Evolutionary conservation across 2,888 invertebrate species (phyloP).

Genomic region (Tipula lateralis): DNA sequence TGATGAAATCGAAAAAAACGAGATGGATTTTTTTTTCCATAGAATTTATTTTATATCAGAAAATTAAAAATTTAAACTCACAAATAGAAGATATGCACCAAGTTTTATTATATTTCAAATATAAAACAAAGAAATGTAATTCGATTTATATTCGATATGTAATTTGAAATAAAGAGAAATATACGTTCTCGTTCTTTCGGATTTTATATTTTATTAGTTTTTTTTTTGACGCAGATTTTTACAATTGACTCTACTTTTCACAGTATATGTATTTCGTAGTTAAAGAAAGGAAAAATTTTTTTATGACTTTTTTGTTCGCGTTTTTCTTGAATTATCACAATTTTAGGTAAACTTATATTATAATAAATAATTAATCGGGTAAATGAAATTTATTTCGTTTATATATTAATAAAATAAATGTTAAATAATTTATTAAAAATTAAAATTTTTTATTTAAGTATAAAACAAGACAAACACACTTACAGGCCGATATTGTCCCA

Average conservation of each 20-base stretch:
- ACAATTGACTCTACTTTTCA: background rate
- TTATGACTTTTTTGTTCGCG: conserved; percentile 15
- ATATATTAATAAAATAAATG: conserved; percentile 20
- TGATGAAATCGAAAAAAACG: background rate
- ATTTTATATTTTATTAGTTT: background rate
- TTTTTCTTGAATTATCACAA: background rate
- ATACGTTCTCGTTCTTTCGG: background rate
- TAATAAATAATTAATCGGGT: conserved; percentile 11
- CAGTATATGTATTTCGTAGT: background rate
- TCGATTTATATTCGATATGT: background rate
- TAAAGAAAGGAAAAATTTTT: background rate
- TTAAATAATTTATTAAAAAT: background rate
- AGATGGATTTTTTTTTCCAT: conserved; percentile 1
- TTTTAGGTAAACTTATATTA: conserved; percentile 19
- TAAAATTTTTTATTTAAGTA: conserved; percentile 16
- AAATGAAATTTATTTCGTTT: background rate
- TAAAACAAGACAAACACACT: conserved; percentile 27
- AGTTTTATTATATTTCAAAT: conserved; percentile 1
- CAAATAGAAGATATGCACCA: background rate
- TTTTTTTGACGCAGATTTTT: conserved; percentile 11
- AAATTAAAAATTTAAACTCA: background rate
- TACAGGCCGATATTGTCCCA: conserved; percentile 30
- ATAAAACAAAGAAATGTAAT: background rate
- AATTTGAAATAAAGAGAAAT: background rate
- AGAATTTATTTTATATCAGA: background rate